These are phyloP conservation scores for Neocrepidodera transversa DNA, from an alignment of 2,888 invertebrate species.

Conservation along the genomic window DNA sequence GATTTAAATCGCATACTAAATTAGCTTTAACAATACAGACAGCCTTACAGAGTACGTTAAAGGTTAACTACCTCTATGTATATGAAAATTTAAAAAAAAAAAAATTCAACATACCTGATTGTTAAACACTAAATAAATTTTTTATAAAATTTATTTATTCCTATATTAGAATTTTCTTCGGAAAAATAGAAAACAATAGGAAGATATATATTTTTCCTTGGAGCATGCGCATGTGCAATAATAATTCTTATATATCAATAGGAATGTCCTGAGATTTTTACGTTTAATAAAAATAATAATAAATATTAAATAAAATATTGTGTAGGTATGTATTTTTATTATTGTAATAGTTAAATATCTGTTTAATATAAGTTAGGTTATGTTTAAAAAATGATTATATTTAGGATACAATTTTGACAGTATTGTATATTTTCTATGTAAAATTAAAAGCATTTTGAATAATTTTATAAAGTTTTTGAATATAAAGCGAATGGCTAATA, in stretches of 20 bases:
- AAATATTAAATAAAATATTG: too few species aligned
- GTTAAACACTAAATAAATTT: conserved; percentile 2
- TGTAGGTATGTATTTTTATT: too few species aligned
- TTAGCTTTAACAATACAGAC: conserved; percentile 13
- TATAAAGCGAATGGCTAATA: too few species aligned
- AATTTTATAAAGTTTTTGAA: too few species aligned
- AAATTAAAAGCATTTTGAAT: too few species aligned
- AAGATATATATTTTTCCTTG: conserved; percentile 7
- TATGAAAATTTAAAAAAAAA: too few species aligned
- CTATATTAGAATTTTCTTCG: background rate
- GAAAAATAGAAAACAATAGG: conserved; percentile 17
- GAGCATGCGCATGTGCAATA: conserved; percentile 4
- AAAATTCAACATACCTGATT: conserved; percentile 12
- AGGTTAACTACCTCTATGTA: conserved; percentile 15
- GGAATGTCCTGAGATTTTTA: conserved; percentile 12
- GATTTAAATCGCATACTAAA: conserved; percentile 16
- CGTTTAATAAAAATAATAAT: background rate
- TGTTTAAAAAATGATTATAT: conserved; percentile 5
- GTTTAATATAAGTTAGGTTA: conserved; percentile 17
- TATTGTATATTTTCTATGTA: too few species aligned
- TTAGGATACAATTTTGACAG: conserved; percentile 8
- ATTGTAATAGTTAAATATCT: too few species aligned
- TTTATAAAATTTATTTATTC: conserved; percentile 2
- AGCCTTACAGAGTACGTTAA: conserved; percentile 4
- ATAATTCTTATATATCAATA: conserved; percentile 1